phyloP scores from a whole-genome alignment of 2,797 vertebrate species.

The Chanos chanos region DNA sequence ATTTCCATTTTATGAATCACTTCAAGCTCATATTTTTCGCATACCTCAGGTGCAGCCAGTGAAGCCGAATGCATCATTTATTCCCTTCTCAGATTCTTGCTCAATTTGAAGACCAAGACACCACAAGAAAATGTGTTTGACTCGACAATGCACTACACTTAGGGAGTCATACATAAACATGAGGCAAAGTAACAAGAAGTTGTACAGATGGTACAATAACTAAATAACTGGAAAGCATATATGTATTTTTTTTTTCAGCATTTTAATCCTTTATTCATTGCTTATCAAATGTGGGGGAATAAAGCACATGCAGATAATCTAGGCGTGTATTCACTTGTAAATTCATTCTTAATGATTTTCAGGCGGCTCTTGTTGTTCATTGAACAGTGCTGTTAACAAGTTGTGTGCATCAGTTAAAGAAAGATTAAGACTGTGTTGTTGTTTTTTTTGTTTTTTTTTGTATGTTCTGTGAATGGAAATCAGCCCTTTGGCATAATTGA shows the following conservation, averaged over 20 bases:
- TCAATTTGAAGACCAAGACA: conserved; percentile 44
- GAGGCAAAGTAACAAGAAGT: neutral
- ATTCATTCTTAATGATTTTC: neutral
- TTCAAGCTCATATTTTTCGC: conserved; percentile 67
- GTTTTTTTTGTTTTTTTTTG: too few species aligned
- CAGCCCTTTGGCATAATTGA: too few species aligned
- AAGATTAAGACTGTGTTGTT: too few species aligned
- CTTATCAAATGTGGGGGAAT: neutral
- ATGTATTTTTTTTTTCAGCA: neutral
- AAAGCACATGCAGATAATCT: conserved; percentile 1
- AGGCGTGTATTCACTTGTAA: neutral
- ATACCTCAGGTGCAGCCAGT: conserved; percentile 71
- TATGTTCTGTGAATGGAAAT: too few species aligned
- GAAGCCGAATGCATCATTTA: conserved; percentile 66
- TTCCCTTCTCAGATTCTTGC: conserved; percentile 39
- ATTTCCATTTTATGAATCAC: conserved; percentile 64
- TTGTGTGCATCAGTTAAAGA: too few species aligned
- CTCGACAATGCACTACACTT: conserved; percentile 3
- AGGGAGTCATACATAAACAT: conserved; percentile 10
- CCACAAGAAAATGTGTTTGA: neutral
- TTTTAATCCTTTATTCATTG: neutral
- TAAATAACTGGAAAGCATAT: neutral
- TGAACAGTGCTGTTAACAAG: neutral
- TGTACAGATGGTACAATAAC: conserved; percentile 9
- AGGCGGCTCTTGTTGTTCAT: neutral